Conservation (phyloP, 2,113 vertebrate species). For the Thalassarche chlororhynchos region DNA sequence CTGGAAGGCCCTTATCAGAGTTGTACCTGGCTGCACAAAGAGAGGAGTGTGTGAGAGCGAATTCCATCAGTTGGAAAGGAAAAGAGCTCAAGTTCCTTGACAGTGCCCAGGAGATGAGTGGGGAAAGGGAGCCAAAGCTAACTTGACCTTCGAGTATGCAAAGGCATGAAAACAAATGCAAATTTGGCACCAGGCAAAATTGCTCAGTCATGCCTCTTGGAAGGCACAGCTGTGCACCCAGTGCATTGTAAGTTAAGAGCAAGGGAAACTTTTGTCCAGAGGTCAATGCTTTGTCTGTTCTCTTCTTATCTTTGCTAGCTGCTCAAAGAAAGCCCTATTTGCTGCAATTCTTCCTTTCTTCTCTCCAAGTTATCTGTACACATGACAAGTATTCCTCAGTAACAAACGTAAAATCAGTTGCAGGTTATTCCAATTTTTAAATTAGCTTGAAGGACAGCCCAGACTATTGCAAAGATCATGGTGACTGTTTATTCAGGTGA, state of each 20-base stretch:
- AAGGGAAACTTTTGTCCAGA: neutral
- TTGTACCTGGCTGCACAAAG: neutral
- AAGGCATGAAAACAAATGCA: neutral
- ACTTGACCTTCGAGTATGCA: neutral
- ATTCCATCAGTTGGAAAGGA: neutral
- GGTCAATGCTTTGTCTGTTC: neutral
- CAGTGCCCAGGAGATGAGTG: neutral
- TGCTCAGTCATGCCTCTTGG: neutral
- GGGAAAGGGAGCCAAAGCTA: neutral
- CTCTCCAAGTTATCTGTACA: neutral
- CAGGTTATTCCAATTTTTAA: neutral
- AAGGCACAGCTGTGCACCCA: neutral
- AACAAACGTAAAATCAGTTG: neutral
- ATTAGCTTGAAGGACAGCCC: neutral
- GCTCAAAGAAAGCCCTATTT: neutral
- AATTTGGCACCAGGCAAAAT: neutral
- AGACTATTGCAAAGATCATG: neutral
- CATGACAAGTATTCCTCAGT: neutral
- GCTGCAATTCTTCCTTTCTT: neutral
- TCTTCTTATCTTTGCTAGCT: neutral
- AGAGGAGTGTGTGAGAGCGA: neutral
- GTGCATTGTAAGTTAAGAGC: rapidly evolving
- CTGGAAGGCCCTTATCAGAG: neutral
- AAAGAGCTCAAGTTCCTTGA: neutral
- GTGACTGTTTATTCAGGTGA: neutral